Conservation (phyloP, 2,888 invertebrate genomes). For the Leptopilina drosophilae region DNA sequence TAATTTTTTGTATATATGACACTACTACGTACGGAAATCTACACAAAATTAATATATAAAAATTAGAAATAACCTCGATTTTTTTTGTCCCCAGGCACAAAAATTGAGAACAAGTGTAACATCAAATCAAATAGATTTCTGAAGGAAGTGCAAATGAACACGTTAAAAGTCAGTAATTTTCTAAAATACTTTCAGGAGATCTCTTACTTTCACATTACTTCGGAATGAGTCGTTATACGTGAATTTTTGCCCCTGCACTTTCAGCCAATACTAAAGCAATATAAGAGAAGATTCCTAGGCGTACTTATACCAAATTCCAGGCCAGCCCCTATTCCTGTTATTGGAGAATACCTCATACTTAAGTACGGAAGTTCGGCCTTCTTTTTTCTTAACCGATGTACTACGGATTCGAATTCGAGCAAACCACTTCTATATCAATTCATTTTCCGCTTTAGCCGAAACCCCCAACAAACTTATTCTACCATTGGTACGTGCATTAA, state of each 20-base stretch:
- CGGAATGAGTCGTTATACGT: slow-evolving; percentile 1
- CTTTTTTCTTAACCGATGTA: slow-evolving; percentile 34
- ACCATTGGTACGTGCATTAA: too few relatives aligned
- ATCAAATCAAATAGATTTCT: background rate
- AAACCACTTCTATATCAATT: background rate
- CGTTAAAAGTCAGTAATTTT: background rate
- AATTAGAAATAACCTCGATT: too few relatives aligned
- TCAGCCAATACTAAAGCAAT: slow-evolving; percentile 67
- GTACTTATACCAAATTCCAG: slow-evolving; percentile 70
- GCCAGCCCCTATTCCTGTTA: slow-evolving; percentile 63
- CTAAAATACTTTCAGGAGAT: background rate
- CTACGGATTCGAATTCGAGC: background rate
- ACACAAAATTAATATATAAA: too few relatives aligned
- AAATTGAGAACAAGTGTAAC: too few relatives aligned
- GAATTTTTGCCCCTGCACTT: slow-evolving; percentile 43
- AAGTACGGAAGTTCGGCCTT: slow-evolving; percentile 39
- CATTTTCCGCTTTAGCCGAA: background rate
- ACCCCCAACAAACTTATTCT: too few relatives aligned
- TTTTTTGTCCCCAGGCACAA: too few relatives aligned
- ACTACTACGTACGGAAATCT: too few relatives aligned
- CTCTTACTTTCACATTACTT: slow-evolving; percentile 22
- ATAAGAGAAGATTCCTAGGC: slow-evolving; percentile 65
- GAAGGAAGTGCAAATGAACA: background rate
- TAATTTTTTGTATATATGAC: too few relatives aligned
- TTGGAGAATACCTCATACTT: slow-evolving; percentile 61